A percentile compares a stretch with the other conserved stretches of the same genome.
phyloP scores from a whole-genome alignment of 1,140 invertebrate genomes.

The Bombus sibiricus region DNA sequence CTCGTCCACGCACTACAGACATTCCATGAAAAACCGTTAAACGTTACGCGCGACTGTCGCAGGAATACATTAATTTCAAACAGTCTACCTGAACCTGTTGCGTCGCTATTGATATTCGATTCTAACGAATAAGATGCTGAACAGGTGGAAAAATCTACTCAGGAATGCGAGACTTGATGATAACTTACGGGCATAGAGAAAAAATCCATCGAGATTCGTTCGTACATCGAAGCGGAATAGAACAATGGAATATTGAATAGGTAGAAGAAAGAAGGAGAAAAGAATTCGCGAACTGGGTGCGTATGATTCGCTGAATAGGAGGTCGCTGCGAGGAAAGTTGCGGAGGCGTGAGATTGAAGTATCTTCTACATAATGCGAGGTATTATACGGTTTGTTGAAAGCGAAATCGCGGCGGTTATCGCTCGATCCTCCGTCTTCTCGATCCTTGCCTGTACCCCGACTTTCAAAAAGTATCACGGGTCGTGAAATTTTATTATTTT shows the following conservation, averaged over 20 bases:
- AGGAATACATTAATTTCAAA: slow-evolving; percentile 76
- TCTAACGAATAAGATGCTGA: slow-evolving; percentile 3
- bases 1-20: slow-evolving; percentile 72
- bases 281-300: not conserved
- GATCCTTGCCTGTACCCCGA: too few relatives aligned
- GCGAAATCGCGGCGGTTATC: slow-evolving; percentile 50
- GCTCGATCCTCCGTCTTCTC: not conserved
- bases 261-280: not conserved
- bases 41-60: slow-evolving; percentile 65
- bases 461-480: not conserved
- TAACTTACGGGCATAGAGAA: not conserved
- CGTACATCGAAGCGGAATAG: not conserved
- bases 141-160: not conserved
- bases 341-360: slow-evolving; percentile 36
- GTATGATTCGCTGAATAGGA: not conserved
- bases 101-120: not conserved
- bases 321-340: slow-evolving; percentile 57
- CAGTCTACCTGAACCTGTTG: slow-evolving; percentile 1
- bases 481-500: not conserved
- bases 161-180: not conserved
- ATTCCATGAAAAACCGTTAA: slow-evolving; percentile 82
- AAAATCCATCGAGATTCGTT: not conserved
- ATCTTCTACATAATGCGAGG: slow-evolving; percentile 42
- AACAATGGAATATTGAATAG: not conserved
- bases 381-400: slow-evolving; percentile 60